A percentile compares a stretch with the other conserved stretches of the same genome.
Conservation (phyloP, 2,888 invertebrate species). For the Hyposoter didymator region DNA sequence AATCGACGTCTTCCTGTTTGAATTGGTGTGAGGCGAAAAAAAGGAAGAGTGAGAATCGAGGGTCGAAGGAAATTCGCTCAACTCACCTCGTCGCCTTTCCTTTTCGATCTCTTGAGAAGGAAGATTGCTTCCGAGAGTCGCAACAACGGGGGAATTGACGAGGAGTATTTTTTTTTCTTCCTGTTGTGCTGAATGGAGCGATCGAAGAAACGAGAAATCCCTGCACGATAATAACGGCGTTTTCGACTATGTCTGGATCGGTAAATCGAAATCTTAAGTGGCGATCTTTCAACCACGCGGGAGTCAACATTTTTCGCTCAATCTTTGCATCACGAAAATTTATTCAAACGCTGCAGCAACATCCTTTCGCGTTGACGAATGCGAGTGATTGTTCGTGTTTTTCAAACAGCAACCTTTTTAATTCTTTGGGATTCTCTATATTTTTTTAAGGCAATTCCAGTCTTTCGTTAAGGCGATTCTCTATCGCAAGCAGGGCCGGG, state of each 20-base stretch:
- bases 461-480: background rate
- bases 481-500: constrained; percentile 6
- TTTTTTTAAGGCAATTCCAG: background rate
- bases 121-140: constrained; percentile 61
- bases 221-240: constrained; percentile 80
- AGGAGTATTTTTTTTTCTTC: constrained; percentile 48
- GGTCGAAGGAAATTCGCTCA: constrained; percentile 59
- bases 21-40: constrained; percentile 43
- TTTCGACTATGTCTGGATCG: constrained; percentile 73
- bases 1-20: constrained; percentile 61
- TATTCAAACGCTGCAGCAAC: background rate
- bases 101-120: constrained; percentile 69
- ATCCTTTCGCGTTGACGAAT: background rate
- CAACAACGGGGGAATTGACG: constrained; percentile 41
- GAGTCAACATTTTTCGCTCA: constrained; percentile 9
- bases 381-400: background rate
- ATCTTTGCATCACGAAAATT: background rate
- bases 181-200: constrained; percentile 49
- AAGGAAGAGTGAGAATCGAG: constrained; percentile 55
- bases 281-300: constrained; percentile 31
- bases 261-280: constrained; percentile 78
- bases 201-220: constrained; percentile 56
- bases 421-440: constrained; percentile 20
- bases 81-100: constrained; percentile 58
- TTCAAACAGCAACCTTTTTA: constrained; percentile 3